Evolutionary conservation across 2,888 invertebrate species (phyloP), one percentile per base, ranked within the genome.

Genomic region (Encarsia formosa): DNA sequence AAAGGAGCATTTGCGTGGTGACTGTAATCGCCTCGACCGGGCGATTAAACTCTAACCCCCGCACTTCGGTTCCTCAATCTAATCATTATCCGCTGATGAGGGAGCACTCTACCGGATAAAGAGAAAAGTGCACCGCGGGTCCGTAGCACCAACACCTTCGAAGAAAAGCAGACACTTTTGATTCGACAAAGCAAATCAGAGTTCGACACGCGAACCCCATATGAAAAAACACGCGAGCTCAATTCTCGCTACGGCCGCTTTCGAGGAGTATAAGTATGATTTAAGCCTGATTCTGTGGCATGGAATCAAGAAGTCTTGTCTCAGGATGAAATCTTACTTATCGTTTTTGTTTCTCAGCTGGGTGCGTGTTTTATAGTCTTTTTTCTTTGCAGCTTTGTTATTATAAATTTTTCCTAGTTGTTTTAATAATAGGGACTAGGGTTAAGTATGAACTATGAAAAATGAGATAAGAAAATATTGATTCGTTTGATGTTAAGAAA

Each of bases 151-250:
- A 6, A 11, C 6, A 1, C 6, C 6, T 11, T 26, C 26, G 26
- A 54, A 60, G 46, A 49, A 49, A 55, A 42, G 46, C 26, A 39
- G 65, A 60, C 67, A 72, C 65, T 69, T 70, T 71, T 68, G 70
- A 71, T 72, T 71, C 70, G 65, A 68, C 70, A 70, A 72, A 72
- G 71, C 71, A 72, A 72, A 72, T 71, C 71, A 72, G 68, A 68
- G 67, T 71, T 73, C 70, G 70, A 72, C 72, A 73, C 72, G 73
- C 73, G 62, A 73, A 63, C 64, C 61, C 63, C 62, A 64, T 63
- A 69, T 67, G 66, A 69, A 63, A 62, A 62, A 71, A 68, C 72
- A 72, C 71, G 72, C 73, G 65, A 71, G 61, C 65, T 65, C 65
- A 59, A 63, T 61, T 41, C 32, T 16, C 11, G 19, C 19, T 5